Conservation (phyloP, 2,888 invertebrate genomes). For the Leucania comma region DNA sequence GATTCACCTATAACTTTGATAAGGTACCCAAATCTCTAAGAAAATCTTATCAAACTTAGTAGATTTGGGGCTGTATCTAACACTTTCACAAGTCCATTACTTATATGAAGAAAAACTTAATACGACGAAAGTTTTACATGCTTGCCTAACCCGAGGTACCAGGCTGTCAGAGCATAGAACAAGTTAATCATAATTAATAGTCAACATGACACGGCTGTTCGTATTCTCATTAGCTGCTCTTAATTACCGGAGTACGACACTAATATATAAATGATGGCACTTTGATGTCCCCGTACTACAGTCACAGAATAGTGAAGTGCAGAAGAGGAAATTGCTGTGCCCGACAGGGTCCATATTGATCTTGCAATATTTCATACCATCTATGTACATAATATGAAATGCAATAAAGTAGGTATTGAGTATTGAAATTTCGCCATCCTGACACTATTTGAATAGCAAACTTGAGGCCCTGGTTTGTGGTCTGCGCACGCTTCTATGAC, state of each 20-base stretch:
- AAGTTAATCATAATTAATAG: slow-evolving; percentile 65
- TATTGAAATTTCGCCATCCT: no score
- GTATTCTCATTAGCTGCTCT: slow-evolving; percentile 63
- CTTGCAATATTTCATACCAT: no score
- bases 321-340: no score
- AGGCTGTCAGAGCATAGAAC: slow-evolving; percentile 34
- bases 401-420: no score
- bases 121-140: slow-evolving; percentile 34
- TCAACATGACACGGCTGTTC: slow-evolving; percentile 64
- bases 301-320: neutral
- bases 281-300: slow-evolving; percentile 54
- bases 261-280: slow-evolving; percentile 69
- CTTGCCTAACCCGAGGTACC: slow-evolving; percentile 28
- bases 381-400: no score
- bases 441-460: no score
- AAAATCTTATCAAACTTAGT: slow-evolving; percentile 45
- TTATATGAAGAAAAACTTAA: slow-evolving; percentile 32
- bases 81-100: slow-evolving; percentile 20
- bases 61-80: slow-evolving; percentile 28
- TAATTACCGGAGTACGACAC: slow-evolving; percentile 61
- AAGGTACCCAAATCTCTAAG: slow-evolving; percentile 32
- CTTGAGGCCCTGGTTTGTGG: no score
- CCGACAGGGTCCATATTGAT: no score
- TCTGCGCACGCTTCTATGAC: no score
- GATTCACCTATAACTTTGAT: slow-evolving; percentile 32